Evolutionary conservation across 2,888 invertebrate species (phyloP).

Genomic region (Criorhina ranunculi): DNA sequence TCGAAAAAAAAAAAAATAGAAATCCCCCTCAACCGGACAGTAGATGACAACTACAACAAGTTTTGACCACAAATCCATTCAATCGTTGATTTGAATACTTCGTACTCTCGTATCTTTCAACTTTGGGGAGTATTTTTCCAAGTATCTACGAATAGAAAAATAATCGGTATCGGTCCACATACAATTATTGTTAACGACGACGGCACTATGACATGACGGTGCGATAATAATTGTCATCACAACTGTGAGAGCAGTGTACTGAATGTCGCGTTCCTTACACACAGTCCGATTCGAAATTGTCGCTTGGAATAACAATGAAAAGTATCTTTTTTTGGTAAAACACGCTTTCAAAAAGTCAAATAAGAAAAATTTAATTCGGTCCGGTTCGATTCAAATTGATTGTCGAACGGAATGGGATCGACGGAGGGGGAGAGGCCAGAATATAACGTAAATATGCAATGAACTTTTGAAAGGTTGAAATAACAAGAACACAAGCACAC

Average conservation of each 20-base stretch:
- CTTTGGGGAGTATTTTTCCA: constrained; percentile 26
- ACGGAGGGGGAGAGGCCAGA: neutral
- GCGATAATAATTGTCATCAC: constrained; percentile 14
- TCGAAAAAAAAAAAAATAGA: neutral
- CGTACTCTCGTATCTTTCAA: too few relatives aligned
- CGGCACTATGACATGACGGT: constrained; percentile 44
- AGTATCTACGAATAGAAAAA: constrained; percentile 32
- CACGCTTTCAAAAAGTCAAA: constrained; percentile 38
- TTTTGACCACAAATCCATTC: constrained; percentile 59
- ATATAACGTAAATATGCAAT: constrained; percentile 7
- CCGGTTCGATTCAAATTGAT: constrained; percentile 19
- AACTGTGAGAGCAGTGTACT: constrained; percentile 33
- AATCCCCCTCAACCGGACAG: constrained; percentile 3
- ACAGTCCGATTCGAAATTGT: constrained; percentile 38
- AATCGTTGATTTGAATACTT: constrained; percentile 54
- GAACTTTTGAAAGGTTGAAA: constrained; percentile 57
- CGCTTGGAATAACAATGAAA: constrained; percentile 48
- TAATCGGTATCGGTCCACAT: constrained; percentile 8
- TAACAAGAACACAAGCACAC: constrained; percentile 33
- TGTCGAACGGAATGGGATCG: neutral
- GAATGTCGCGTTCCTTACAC: neutral
- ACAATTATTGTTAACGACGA: constrained; percentile 54
- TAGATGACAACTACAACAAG: constrained; percentile 24
- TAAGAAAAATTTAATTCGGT: constrained; percentile 21
- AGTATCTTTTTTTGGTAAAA: constrained; percentile 53